phyloP scores from a whole-genome alignment of 2,113 vertebrate genomes.

The Dipodomys merriami region DNA sequence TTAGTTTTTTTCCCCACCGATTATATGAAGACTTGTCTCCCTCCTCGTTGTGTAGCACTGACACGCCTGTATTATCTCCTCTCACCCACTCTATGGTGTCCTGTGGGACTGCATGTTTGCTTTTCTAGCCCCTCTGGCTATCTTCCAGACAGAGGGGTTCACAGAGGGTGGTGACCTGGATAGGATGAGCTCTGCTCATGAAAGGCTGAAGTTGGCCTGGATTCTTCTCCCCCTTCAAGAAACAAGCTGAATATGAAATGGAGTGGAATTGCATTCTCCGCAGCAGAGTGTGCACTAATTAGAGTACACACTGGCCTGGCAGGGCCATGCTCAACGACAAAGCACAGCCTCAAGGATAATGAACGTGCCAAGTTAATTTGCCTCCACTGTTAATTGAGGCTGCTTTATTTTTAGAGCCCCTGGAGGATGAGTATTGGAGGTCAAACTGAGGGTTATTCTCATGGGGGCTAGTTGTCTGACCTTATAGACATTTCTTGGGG shows the following conservation, averaged over 20 bases:
- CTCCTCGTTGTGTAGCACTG: not conserved
- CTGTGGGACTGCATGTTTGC: not conserved
- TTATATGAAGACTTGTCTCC: slow-evolving; percentile 5
- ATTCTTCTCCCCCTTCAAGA: slow-evolving; percentile 2
- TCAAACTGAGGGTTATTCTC: not conserved
- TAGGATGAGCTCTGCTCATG: slow-evolving; percentile 31
- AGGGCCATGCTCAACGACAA: not conserved
- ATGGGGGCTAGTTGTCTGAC: not conserved
- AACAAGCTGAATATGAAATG: not conserved
- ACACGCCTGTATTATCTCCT: accelerated
- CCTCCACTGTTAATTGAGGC: slow-evolving; percentile 47
- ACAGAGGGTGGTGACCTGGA: slow-evolving; percentile 54
- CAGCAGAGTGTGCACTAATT: not conserved
- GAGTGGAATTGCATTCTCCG: slow-evolving; percentile 18
- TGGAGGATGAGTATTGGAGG: not conserved
- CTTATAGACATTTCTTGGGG: not conserved
- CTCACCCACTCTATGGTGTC: not conserved
- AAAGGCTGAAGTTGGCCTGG: slow-evolving; percentile 35
- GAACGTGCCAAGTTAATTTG: slow-evolving; percentile 41
- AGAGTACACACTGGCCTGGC: not conserved
- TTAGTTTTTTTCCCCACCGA: not conserved
- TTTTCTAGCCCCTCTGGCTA: slow-evolving; percentile 8
- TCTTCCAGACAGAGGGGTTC: slow-evolving; percentile 49
- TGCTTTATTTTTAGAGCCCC: slow-evolving; percentile 54
- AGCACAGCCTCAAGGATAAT: slow-evolving; percentile 1